phyloP scores from a whole-genome alignment of 1,140 invertebrate genomes.

The Leptinotarsa undecemlineata region DNA sequence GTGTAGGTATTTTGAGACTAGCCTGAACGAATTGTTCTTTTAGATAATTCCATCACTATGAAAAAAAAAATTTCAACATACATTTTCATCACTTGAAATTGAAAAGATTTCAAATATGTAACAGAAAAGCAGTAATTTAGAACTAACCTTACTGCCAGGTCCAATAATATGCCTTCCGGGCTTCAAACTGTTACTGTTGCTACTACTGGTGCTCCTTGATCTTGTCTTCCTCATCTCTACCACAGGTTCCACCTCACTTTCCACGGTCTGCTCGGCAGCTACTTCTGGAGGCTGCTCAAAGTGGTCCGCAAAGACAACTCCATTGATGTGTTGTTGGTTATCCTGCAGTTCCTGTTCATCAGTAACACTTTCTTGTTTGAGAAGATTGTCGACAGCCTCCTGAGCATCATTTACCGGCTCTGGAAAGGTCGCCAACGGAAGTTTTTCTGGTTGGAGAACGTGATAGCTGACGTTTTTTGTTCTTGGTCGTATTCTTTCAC shows the following conservation, averaged over 20 bases:
- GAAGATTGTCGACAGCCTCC: conserved; percentile 47
- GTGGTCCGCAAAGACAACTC: conserved; percentile 36
- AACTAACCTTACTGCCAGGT: conserved; percentile 38
- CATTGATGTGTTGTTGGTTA: conserved; percentile 37
- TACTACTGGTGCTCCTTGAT: conserved; percentile 32
- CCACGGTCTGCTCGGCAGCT: conserved; percentile 43
- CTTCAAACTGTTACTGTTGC: conserved; percentile 43
- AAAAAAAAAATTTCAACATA: no score
- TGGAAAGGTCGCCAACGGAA: conserved; percentile 53
- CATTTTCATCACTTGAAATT: no score
- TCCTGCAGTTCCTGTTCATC: neutral
- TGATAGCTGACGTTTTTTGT: conserved; percentile 70
- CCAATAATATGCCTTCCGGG: conserved; percentile 51
- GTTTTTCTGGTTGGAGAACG: conserved; percentile 55
- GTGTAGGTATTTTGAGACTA: no score
- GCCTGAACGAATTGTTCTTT: no score
- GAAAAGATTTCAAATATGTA: no score
- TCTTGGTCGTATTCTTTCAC: conserved; percentile 61
- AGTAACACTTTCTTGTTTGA: conserved; percentile 37
- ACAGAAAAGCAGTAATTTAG: neutral
- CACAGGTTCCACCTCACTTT: conserved; percentile 35
- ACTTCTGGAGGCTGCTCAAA: conserved; percentile 43
- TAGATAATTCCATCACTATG: no score
- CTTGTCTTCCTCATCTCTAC: conserved; percentile 36
- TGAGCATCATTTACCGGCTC: conserved; percentile 45